A percentile compares a stretch with the other conserved stretches of the same genome.
phyloP scores from a whole-genome alignment of 2,797 vertebrate species.

The Psittacula derbiana region DNA sequence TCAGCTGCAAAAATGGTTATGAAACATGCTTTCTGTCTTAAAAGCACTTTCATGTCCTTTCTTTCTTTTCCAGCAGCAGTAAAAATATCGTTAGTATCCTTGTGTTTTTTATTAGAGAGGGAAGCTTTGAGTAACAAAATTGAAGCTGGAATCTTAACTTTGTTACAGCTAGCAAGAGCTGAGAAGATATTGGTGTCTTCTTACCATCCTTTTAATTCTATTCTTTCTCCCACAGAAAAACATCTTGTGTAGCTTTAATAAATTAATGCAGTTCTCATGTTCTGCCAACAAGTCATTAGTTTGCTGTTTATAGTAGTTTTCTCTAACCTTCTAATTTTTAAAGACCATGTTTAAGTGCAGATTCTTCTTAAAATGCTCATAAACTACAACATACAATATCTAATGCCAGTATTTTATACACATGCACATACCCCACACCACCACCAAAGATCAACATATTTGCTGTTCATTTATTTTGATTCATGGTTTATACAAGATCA shows the following conservation, averaged over 20 bases:
- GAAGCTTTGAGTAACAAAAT: background rate
- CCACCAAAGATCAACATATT: background rate
- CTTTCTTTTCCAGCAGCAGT: background rate
- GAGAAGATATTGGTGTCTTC: background rate
- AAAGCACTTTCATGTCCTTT: background rate
- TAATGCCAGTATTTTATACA: background rate
- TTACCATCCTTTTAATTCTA: background rate
- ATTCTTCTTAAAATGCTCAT: background rate
- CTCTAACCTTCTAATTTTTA: background rate
- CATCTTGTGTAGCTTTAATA: accelerated
- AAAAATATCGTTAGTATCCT: conserved; percentile 10
- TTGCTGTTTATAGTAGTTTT: background rate
- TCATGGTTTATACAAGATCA: background rate
- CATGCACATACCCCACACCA: background rate
- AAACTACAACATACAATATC: background rate
- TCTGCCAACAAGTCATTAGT: background rate
- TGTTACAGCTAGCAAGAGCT: background rate
- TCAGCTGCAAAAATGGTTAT: background rate
- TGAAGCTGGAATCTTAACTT: background rate
- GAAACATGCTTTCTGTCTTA: background rate
- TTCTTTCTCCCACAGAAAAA: background rate
- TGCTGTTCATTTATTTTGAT: background rate
- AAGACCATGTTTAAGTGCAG: background rate
- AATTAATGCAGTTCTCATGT: background rate
- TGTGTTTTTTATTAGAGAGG: background rate